Evolutionary conservation across 2,888 invertebrate genomes (phyloP), one percentile per base, ranked within the genome.

Genomic region (Syritta pipiens): DNA sequence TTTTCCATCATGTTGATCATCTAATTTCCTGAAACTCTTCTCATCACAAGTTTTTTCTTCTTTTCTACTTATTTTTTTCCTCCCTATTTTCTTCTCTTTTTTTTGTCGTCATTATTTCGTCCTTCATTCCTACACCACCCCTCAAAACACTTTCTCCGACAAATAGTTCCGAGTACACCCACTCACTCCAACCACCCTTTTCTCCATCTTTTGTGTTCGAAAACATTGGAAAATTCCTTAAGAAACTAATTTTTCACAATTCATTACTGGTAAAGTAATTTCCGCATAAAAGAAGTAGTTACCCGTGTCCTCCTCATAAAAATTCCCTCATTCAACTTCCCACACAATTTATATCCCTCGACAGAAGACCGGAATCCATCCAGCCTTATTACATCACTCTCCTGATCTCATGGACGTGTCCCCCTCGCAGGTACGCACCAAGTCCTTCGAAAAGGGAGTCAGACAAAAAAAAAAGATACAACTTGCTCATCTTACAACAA

Each of bases 231-330:
- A 51, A 55, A 19, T 40, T 62, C 22, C 32, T 44, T 19, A 28
- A 44, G 12, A 46, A 74, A 53, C 51, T 62, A 55, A 53, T 60
- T 68, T 75, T 55, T 49, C 60, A 68, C 62, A 62, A 75, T 55
- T 76, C 62, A 76, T 76, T 62, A 62, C 35, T 57, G 35, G 2
- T 42, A 4, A 37, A 37, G 60, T 46, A 68, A 62, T 60, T 62
- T 75, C 42, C 55, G 40, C 32, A 48, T n/a, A 28, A 59, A 28
- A 35, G 12, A 40, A 59, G 26, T 12, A 17, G 19, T 49, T 24
- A 9, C 24, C 51, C 22, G 10, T 14, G 17, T n/a, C 28, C 20
- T 19, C 32, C 26, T 46, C 48, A 46, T 59, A 53, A 53, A 55
- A 68, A 32, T 55, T 42, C 68, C 4, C 37, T 75, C 60, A n/a